These are phyloP conservation scores for Drosophila simulans DNA, from an alignment of 1,140 invertebrate genomes.

Conservation along the genomic window DNA sequence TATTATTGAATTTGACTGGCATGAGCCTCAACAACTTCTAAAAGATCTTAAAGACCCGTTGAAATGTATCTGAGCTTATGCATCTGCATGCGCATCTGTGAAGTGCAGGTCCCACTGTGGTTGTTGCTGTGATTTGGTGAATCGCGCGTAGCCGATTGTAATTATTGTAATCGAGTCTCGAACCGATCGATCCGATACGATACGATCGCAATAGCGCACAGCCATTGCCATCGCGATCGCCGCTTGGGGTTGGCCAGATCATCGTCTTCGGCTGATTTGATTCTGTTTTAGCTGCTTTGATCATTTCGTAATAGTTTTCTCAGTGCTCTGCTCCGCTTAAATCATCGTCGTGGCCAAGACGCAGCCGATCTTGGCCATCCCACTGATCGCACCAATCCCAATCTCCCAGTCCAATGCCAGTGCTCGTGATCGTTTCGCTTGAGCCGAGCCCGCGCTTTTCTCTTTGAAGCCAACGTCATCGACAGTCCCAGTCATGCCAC, in stretches of 20 bases:
- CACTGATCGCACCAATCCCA: not conserved
- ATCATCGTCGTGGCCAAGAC: slow-evolving; percentile 66
- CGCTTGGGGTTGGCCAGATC: not conserved
- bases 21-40: no score
- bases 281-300: slow-evolving; percentile 70
- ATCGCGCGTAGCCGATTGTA: slow-evolving; percentile 84
- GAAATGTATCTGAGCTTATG: slow-evolving; percentile 1
- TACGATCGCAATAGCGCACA: slow-evolving; percentile 60
- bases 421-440: slow-evolving; percentile 50
- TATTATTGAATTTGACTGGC: no score
- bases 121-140: slow-evolving; percentile 71
- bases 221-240: not conserved
- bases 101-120: slow-evolving; percentile 16
- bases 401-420: slow-evolving; percentile 2
- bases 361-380: not conserved
- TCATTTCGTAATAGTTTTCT: slow-evolving; percentile 81
- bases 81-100: slow-evolving; percentile 34
- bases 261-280: slow-evolving; percentile 74
- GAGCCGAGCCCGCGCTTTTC: slow-evolving; percentile 62
- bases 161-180: slow-evolving; percentile 84
- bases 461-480: slow-evolving; percentile 71
- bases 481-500: slow-evolving; percentile 36
- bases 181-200: slow-evolving; percentile 82
- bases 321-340: slow-evolving; percentile 66
- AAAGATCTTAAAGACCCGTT: not conserved